These are phyloP conservation scores for Drosophila obscura DNA, from an alignment of 1,140 invertebrate genomes.

Conservation along the genomic window DNA sequence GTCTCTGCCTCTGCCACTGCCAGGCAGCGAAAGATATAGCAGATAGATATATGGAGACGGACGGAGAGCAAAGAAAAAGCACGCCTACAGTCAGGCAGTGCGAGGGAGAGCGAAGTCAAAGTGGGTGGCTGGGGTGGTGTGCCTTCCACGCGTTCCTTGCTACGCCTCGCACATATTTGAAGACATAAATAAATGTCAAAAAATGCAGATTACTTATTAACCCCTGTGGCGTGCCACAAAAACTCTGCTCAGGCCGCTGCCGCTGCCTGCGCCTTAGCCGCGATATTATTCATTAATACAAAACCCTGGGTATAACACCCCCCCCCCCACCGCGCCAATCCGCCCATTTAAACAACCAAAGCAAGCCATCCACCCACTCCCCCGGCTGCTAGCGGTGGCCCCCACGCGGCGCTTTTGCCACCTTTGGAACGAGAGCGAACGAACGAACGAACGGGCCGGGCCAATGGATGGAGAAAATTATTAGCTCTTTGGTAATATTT, in stretches of 20 bases:
- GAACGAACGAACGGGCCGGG: conserved; percentile 7
- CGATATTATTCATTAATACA: conserved; percentile 83
- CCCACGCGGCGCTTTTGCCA: conserved; percentile 73
- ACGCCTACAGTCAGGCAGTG: no score
- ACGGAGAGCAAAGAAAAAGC: not conserved
- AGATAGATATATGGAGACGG: not conserved
- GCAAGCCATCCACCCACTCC: conserved; percentile 3
- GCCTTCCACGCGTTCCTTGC: no score
- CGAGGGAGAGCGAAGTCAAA: no score
- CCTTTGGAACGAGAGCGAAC: conserved; percentile 38
- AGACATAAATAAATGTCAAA: conserved; percentile 84
- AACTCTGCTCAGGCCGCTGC: conserved; percentile 18
- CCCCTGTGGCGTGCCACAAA: conserved; percentile 79
- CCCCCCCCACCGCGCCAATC: conserved; percentile 14
- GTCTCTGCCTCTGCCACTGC: no score
- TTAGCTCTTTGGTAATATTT: conserved; percentile 84
- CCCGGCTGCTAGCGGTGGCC: conserved; percentile 1
- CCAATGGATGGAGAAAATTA: conserved; percentile 71
- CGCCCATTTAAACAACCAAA: conserved; percentile 3
- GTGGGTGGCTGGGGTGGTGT: no score
- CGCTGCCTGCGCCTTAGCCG: conserved; percentile 60
- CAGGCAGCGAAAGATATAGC: not conserved
- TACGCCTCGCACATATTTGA: conserved; percentile 72
- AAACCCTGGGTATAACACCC: conserved; percentile 38
- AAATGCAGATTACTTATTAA: conserved; percentile 84